These are phyloP conservation scores for Melinopterus prodromus DNA, from an alignment of 2,888 invertebrate genomes.

Conservation along the genomic window DNA sequence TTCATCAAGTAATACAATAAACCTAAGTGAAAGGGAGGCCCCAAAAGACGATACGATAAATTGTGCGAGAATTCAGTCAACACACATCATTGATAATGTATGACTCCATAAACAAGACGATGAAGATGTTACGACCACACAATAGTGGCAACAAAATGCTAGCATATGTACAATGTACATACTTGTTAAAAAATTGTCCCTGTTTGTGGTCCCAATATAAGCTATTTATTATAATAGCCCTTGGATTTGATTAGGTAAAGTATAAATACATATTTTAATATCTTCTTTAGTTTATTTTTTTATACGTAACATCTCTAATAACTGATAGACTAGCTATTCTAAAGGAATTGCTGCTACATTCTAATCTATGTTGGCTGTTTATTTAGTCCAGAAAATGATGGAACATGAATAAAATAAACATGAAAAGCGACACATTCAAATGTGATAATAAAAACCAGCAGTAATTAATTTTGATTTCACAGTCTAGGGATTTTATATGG, in stretches of 20 bases:
- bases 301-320: background rate
- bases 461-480: background rate
- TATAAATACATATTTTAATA: slow-evolving; percentile 4
- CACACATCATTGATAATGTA: background rate
- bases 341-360: background rate
- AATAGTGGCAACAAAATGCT: slow-evolving; percentile 13
- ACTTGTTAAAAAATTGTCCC: slow-evolving; percentile 17
- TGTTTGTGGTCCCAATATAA: slow-evolving; percentile 22
- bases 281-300: slow-evolving; percentile 4
- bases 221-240: slow-evolving; percentile 22
- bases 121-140: slow-evolving; percentile 14
- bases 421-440: background rate
- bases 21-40: background rate
- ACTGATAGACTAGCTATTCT: background rate
- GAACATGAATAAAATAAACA: background rate
- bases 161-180: slow-evolving; percentile 13
- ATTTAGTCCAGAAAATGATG: background rate
- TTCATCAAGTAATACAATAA: background rate
- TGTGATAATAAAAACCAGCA: background rate
- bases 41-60: slow-evolving; percentile 4
- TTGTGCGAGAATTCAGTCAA: background rate
- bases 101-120: slow-evolving; percentile 15
- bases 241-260: slow-evolving; percentile 6
- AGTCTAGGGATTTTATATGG: background rate
- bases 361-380: background rate